These are phyloP conservation scores for Macrobrachium nipponense DNA, from an alignment of 1,140 invertebrate genomes.

Conservation along the genomic window DNA sequence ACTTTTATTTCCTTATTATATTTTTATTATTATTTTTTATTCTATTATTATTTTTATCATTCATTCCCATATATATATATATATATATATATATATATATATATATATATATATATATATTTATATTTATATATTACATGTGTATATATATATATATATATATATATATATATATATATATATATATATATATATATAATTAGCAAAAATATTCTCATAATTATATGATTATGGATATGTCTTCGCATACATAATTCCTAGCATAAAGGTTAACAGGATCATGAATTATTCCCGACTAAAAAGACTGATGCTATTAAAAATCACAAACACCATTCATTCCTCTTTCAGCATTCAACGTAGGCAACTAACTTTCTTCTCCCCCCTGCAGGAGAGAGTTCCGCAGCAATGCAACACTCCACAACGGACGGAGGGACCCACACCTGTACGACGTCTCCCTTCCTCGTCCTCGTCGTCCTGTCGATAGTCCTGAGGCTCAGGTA, in stretches of 20 bases:
- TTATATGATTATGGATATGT: not conserved
- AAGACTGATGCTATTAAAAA: no score
- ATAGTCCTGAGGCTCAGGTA: no score
- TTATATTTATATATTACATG: not conserved
- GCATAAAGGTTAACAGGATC: no score
- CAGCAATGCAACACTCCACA: conserved; percentile 40
- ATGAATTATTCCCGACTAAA: no score
- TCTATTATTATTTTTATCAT: no score
- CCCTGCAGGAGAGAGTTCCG: conserved; percentile 48
- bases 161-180: no score
- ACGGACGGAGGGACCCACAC: conserved; percentile 10
- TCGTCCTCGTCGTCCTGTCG: not conserved
- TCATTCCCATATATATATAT: no score
- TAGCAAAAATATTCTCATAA: not conserved
- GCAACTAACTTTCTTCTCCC: not conserved
- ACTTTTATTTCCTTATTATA: no score
- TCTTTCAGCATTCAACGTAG: not conserved
- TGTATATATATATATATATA: no score
- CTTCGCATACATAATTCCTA: no score
- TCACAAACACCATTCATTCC: not conserved
- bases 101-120: not conserved
- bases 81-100: not conserved
- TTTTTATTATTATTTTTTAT: no score
- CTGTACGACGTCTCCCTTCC: not conserved
- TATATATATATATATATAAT: no score